Evolutionary conservation across 2,888 invertebrate genomes (phyloP), one percentile per base, ranked within the genome.

Genomic region (Drosophila atripex): DNA sequence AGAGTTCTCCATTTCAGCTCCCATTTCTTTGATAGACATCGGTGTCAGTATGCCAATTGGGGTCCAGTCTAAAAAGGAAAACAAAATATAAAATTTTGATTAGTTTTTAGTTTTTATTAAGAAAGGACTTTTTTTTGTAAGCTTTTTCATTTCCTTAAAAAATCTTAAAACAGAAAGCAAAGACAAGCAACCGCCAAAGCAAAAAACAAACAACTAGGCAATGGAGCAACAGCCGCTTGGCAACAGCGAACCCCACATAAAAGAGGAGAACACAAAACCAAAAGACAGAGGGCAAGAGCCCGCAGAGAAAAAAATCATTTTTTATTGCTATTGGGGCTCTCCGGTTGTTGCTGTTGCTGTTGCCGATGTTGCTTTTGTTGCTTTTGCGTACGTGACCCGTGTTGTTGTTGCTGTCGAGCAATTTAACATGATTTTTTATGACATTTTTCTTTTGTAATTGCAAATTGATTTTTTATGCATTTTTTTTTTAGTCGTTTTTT

Each of bases 21-120:
- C 18, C 18, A 71, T 73, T 61, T 72, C 63, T 61, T 74, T 63
- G 63, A 47, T 28, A 30, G 73, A 64, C 45, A 70, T 78, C 76
- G 86, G 78, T 75, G 88, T 76, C 77, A 87, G 77, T 76, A 82
- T 74, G 77, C 87, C 80, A 18, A 18, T 18, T 2, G 18, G 18
- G 74, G 82, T 89, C 89, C 88, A 89, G 86, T 89, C 89, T 89
- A 80, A 72, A 69, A 60, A 86, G 73, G 65, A 53, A 57, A 56
- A 54, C 54, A 56, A 54, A 69, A 71, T 43, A 74, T 58, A 53
- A 14, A 14, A 64, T 60, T 50, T 58, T 73, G 69, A 75, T 84
- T 59, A 84, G 77, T 80, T 55, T 21, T 28, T 23, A 1, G 2
- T 18, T 23, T 23, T 23, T 5, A 5, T 23, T 23, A 11, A 14